Base-by-base conservation (phyloP, 2,113 vertebrate genomes). In the Vimba vimba region DNA sequence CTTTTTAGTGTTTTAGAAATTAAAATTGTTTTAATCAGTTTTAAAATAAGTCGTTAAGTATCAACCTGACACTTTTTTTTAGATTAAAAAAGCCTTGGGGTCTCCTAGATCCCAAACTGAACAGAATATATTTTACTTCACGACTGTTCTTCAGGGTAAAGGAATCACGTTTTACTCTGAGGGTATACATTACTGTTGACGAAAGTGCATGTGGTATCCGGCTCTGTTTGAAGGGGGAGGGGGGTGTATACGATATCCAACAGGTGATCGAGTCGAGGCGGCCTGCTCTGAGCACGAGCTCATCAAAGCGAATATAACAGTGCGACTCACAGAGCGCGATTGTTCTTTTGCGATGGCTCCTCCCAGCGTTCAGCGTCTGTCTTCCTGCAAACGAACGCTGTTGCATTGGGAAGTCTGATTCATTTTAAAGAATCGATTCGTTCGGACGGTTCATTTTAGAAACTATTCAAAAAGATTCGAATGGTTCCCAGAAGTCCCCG, bases 311-410 rank as follows among this genome's bases (percentile, higher is more conserved):
- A 83, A 75, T 83, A 15, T n/a, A 86, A 86, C 57, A 45, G 79
- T 64, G 52, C 43, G 77, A 59, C 52, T 43, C 64, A 81, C 25
- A 74, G 55, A 11, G 66, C 77, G 21, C 36, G 15, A 79, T 79
- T 55, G 62, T 84, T 43, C 5, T 82, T 11, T 79, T 13, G 89
- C 88, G 89, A 93, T 91, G 92, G 92, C 93, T 91, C 92, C 91
- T 66, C 79, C 79, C 74, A 43, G 76, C 87, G 83, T 82, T 25
- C 85, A 92, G 90, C 91, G 91, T 90, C 89, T 89, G 91, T 88
- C 77, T 89, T 88, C 79, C 36, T 83, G 74, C 79, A 77, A 77
- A 64, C n/a, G 86, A 85, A 76, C 83, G 64, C 74, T 21, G 30
- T 36, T 9, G 66, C 30, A 36, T 69, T 30, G 7, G 17, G 21